These are phyloP conservation scores for Gallinago jamesoni DNA, from an alignment of 2,113 vertebrate species.

Conservation along the genomic window DNA sequence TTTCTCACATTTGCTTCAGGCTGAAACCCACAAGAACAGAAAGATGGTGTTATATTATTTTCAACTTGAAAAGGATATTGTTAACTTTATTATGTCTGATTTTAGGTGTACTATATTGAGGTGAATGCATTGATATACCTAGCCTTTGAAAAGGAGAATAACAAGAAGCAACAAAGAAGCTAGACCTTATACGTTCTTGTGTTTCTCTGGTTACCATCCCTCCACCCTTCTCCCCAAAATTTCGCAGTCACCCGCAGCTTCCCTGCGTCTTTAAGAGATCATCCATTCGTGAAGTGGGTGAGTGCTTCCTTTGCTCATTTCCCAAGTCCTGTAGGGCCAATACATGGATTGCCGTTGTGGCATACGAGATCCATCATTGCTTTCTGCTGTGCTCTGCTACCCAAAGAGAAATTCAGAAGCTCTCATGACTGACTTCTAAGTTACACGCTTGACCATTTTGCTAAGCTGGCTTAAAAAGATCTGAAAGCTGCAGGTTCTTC, in stretches of 20 bases:
- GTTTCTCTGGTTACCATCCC: not conserved
- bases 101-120: not conserved
- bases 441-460: not conserved
- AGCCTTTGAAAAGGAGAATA: not conserved
- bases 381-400: not conserved
- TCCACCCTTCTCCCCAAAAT: not conserved
- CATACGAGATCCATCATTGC: not conserved
- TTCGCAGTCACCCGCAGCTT: not conserved
- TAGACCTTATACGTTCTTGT: not conserved
- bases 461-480: not conserved
- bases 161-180: not conserved
- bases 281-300: fast-evolving
- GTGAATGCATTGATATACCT: not conserved
- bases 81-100: not conserved
- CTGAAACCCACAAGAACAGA: not conserved
- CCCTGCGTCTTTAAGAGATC: not conserved
- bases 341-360: too few species aligned
- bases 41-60: not conserved
- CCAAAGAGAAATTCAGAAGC: not conserved
- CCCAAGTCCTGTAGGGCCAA: not conserved
- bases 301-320: not conserved
- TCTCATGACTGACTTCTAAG: not conserved
- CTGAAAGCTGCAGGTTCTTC: not conserved
- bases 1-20: not conserved
- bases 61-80: not conserved